These are phyloP conservation scores for Desoria tigrina DNA, from an alignment of 2,888 invertebrate genomes.

Conservation along the genomic window DNA sequence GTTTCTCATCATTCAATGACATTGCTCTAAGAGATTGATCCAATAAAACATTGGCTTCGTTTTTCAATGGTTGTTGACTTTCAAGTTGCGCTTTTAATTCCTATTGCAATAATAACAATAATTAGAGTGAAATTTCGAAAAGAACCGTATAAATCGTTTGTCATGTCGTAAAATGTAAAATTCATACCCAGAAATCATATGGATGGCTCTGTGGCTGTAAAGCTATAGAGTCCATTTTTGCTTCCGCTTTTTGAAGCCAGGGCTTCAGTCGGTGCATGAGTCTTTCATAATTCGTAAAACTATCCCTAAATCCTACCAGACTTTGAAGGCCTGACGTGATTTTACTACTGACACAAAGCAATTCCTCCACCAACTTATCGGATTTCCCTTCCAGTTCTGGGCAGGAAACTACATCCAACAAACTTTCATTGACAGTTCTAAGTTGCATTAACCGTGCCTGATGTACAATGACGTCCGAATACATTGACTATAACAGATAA, in stretches of 20 bases:
- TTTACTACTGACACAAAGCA: conserved; percentile 73
- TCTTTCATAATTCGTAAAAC: conserved; percentile 65
- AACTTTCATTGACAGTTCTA: conserved; percentile 69
- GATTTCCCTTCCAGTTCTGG: conserved; percentile 74
- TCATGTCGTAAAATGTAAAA: background rate
- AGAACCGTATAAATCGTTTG: too few species aligned
- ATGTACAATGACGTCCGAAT: conserved; percentile 76
- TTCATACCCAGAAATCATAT: conserved; percentile 74
- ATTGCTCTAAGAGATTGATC: conserved; percentile 76
- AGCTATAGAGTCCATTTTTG: conserved; percentile 68
- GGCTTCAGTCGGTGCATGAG: conserved; percentile 72
- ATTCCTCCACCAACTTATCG: conserved; percentile 70
- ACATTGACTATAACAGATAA: conserved; percentile 64
- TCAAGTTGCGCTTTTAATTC: conserved; percentile 85
- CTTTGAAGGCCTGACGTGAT: conserved; percentile 72
- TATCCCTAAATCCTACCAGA: conserved; percentile 65
- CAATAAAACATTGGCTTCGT: conserved; percentile 71
- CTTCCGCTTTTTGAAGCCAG: conserved; percentile 75
- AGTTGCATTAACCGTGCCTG: conserved; percentile 75
- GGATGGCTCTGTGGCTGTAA: conserved; percentile 70
- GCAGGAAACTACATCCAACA: conserved; percentile 74
- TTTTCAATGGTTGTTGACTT: conserved; percentile 74
- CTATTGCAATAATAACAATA: conserved; percentile 55
- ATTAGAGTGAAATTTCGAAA: background rate
- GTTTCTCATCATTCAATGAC: conserved; percentile 80